Evolutionary conservation across 2,888 invertebrate genomes (phyloP).

Genomic region (Cepaea hortensis): DNA sequence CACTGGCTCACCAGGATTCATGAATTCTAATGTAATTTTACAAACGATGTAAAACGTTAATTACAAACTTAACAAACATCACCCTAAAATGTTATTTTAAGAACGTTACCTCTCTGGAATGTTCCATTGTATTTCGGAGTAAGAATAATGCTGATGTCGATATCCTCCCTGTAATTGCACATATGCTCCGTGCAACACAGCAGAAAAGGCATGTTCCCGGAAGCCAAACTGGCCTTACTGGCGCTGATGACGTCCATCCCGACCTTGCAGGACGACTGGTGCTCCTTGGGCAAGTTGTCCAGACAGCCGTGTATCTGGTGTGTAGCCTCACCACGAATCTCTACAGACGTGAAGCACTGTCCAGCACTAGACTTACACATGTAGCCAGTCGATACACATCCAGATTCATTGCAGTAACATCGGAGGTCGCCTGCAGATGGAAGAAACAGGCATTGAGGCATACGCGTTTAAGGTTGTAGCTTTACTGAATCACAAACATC

Average conservation of each 20-base stretch:
- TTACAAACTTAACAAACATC: too few relatives aligned
- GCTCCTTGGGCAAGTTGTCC: constrained; percentile 80
- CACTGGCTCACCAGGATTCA: too few relatives aligned
- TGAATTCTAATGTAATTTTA: too few relatives aligned
- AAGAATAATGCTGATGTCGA: constrained; percentile 59
- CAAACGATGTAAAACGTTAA: too few relatives aligned
- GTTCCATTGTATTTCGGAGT: constrained; percentile 58
- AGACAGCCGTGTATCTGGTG: constrained; percentile 82
- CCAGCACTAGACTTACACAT: constrained; percentile 87
- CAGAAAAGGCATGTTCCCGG: constrained; percentile 82
- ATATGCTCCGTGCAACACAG: constrained; percentile 88
- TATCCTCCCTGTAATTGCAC: constrained; percentile 88
- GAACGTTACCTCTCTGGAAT: constrained; percentile 57
- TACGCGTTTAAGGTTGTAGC: too few relatives aligned
- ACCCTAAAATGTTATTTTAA: background rate
- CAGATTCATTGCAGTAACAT: constrained; percentile 90
- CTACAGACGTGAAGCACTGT: constrained; percentile 85
- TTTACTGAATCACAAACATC: too few relatives aligned
- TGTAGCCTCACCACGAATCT: constrained; percentile 78
- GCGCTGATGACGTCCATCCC: constrained; percentile 53
- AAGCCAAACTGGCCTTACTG: constrained; percentile 80
- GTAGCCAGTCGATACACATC: constrained; percentile 87
- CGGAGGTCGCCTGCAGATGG: constrained; percentile 80
- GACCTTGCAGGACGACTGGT: constrained; percentile 32
- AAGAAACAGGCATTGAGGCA: background rate